Base-by-base conservation (phyloP, 2,888 invertebrate genomes). In the Seladonia tumulorum region DNA sequence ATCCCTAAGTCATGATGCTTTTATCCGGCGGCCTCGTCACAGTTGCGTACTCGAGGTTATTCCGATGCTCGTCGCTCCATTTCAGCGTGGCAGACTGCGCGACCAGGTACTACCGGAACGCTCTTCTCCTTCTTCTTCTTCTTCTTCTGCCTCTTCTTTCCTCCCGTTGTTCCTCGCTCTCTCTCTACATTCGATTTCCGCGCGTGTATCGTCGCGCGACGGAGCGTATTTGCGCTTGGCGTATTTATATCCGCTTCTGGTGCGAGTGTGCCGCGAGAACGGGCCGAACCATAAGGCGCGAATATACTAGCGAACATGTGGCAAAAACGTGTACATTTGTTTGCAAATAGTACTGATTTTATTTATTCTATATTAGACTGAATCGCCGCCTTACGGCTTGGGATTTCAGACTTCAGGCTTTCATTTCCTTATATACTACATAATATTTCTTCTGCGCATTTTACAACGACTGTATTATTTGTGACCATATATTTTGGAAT, bases 1-100 rank as follows among this genome's bases (percentile, higher is more conserved):
- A 94, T 94, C 93, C 93, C 93, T 94, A 93, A 94, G 91, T 94
- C 94, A 94, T 91, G 94, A 94, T 93, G 94, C 94, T 94, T 94
- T 94, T 94, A 94, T 94, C 94, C 92, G 91, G 90, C 92, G 88
- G 91, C 91, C 89, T 91, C 90, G 83, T 87, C 86, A 86, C 79
- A 75, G 86, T 72, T 68, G 75, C 87, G 85, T 76, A 49, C 81
- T 82, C 87, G 25, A 68, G 53, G 79, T 73, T 60, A 63, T 73
- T 79, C 73, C 76, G 16, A 66, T 60, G 76, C 79, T 57, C 76
- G 85, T 76, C 77, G 71, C 73, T 76, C 81, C 29, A 71, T 79
- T 66, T n/a, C 78, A 73, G 53, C 53, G 63, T 29, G 16, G 29
- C 63, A 16, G 63, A 16, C 63, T 63, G 63, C 25, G 63, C 35